Percentiles rank a stretch among this genome's conserved stretches.
These are phyloP conservation scores for Microcebus jonahi DNA, from an alignment of 2,113 vertebrate species.

Conservation along the genomic window DNA sequence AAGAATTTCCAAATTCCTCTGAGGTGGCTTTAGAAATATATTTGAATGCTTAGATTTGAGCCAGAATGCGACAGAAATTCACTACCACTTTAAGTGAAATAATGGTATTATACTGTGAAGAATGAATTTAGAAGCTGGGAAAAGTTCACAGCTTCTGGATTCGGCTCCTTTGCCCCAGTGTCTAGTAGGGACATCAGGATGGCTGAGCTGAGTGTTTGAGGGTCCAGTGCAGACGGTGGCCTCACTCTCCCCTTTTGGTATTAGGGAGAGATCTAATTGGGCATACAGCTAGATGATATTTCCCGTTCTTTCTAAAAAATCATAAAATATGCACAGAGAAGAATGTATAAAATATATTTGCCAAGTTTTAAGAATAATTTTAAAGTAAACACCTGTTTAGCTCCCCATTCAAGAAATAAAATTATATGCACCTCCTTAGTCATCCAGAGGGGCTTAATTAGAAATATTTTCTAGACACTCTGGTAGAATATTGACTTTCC, in stretches of 20 bases:
- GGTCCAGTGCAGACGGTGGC: accelerated
- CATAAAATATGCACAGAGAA: neutral
- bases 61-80: neutral
- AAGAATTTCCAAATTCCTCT: neutral
- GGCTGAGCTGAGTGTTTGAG: neutral
- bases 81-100: neutral
- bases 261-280: neutral
- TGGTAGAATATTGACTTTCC: neutral
- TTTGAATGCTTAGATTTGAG: neutral
- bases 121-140: neutral
- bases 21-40: neutral
- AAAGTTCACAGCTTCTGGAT: neutral
- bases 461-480: neutral
- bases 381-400: neutral
- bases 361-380: neutral
- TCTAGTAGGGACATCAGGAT: neutral
- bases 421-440: too few relatives aligned
- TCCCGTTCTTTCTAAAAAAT: neutral
- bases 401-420: neutral
- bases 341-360: neutral
- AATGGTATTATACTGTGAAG: neutral
- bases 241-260: neutral
- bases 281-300: neutral
- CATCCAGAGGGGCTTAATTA: neutral
- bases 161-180: neutral